Evolutionary conservation across 2,888 invertebrate genomes (phyloP), one percentile per base, ranked within the genome.

Genomic region (Brachyopa scutellaris): DNA sequence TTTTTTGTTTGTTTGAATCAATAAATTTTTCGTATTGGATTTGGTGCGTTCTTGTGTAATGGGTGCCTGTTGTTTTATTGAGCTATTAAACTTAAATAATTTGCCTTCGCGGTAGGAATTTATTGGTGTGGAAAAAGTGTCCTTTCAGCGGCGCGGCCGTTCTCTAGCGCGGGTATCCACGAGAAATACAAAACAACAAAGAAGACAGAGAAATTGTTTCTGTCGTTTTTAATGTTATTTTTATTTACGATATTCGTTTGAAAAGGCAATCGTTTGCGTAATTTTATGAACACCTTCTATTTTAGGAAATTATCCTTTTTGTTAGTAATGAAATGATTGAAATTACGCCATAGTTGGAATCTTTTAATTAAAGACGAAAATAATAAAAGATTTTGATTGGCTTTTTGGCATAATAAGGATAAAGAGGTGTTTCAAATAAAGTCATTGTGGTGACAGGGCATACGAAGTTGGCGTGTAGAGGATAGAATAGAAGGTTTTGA

Each of bases 41-140:
- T 73, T 31, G 21, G 11, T 8, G 42, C 13, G 17, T 8, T n/a
- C 1, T 47, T 11, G 49, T 61, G 40, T 69, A 31, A 66, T 19
- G 38, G 36, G 15, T 26, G 66, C 67, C 38, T 51, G 64, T 61
- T 70, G 66, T 72, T 82, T 82, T 82, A 77, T 77, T 61, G 66
- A 55, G 76, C 70, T 42, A 70, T 82, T 77, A 82, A 82, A 76
- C 66, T 76, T 76, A 82, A 82, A 82, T 82, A 70, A 82, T 82
- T 82, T 61, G 61, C 61, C 59, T 70, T 82, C 66, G 64, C 26
- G 66, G 82, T 66, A 45, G 51, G 61, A 70, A 82, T 61, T 76
- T 70, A 61, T 76, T 66, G 59, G 15, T 55, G 64, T 70, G 76
- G 66, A 82, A 61, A 61, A 66, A 55, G 36, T 59, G 64, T 74